Evolutionary conservation across 2,888 invertebrate species (phyloP).

Genomic region (Xestia xanthographa): DNA sequence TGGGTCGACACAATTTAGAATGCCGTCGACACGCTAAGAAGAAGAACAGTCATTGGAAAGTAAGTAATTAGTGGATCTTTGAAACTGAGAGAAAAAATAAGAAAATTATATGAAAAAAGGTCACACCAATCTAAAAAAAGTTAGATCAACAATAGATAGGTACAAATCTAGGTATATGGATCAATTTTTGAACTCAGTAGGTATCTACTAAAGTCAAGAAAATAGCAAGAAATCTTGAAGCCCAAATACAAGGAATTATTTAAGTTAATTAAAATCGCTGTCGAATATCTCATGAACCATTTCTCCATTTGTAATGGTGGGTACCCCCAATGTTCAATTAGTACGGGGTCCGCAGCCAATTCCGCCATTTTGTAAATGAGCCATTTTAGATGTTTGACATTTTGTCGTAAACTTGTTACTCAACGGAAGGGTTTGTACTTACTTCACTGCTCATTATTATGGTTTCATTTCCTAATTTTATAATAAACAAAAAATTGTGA

Average conservation of each 20-base stretch:
- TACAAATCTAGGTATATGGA: neutral
- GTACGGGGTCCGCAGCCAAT: conserved; percentile 23
- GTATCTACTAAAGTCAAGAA: neutral
- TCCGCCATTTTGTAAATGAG: conserved; percentile 44
- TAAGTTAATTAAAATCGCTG: conserved; percentile 33
- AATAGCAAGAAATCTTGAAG: neutral
- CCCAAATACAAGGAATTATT: conserved; percentile 9
- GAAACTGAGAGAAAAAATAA: neutral
- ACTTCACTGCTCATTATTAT: conserved; percentile 9
- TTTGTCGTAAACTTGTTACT: conserved; percentile 52
- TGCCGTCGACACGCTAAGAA: too few relatives aligned
- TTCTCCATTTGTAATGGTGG: conserved; percentile 46
- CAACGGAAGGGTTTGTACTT: conserved; percentile 8
- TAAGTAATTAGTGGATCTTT: neutral
- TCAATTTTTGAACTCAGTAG: neutral
- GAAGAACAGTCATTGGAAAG: neutral
- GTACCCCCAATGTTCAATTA: conserved; percentile 53
- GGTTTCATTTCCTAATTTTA: neutral
- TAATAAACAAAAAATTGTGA: too few relatives aligned
- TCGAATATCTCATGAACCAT: conserved; percentile 36
- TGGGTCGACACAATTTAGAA: too few relatives aligned
- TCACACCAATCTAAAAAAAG: neutral
- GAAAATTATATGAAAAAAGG: neutral
- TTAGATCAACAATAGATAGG: neutral
- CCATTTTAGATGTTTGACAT: conserved; percentile 62